Evolutionary conservation across 2,888 invertebrate genomes (phyloP).

Genomic region (Hesperia comma): DNA sequence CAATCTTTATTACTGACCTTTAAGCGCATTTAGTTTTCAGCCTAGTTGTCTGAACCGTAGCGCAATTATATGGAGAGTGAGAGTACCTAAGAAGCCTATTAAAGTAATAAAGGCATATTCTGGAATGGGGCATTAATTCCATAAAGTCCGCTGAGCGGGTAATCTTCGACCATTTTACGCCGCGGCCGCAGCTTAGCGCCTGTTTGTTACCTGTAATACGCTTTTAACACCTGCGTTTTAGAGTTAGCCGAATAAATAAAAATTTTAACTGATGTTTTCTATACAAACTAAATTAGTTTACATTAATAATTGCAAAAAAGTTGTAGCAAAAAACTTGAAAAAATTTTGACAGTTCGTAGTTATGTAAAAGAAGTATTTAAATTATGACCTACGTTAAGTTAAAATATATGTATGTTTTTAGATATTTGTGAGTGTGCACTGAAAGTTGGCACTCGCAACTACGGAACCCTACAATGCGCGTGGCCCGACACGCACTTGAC

Average conservation of each 20-base stretch:
- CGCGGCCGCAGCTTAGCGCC: constrained; percentile 77
- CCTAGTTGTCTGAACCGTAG: not conserved
- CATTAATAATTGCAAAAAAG: too few species aligned
- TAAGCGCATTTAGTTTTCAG: constrained; percentile 5
- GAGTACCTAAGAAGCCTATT: constrained; percentile 43
- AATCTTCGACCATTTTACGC: constrained; percentile 78
- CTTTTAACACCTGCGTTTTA: constrained; percentile 79
- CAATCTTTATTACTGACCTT: constrained; percentile 27
- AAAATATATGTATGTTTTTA: too few species aligned
- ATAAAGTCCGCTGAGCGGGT: constrained; percentile 61
- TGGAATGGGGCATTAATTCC: constrained; percentile 68
- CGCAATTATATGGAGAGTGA: constrained; percentile 19
- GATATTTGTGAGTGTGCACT: too few species aligned
- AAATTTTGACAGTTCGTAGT: too few species aligned
- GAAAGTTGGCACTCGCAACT: too few species aligned
- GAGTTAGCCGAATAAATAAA: constrained; percentile 23
- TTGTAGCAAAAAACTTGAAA: too few species aligned
- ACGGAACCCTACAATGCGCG: too few species aligned
- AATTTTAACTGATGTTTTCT: not conserved
- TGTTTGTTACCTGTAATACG: constrained; percentile 79
- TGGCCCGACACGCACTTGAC: too few species aligned
- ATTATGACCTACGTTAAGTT: too few species aligned
- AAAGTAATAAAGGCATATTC: constrained; percentile 57
- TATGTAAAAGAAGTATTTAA: too few species aligned
- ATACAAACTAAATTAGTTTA: not conserved